These are phyloP conservation scores for Saccopteryx leptura DNA, from an alignment of 2,113 vertebrate species.

Conservation along the genomic window DNA sequence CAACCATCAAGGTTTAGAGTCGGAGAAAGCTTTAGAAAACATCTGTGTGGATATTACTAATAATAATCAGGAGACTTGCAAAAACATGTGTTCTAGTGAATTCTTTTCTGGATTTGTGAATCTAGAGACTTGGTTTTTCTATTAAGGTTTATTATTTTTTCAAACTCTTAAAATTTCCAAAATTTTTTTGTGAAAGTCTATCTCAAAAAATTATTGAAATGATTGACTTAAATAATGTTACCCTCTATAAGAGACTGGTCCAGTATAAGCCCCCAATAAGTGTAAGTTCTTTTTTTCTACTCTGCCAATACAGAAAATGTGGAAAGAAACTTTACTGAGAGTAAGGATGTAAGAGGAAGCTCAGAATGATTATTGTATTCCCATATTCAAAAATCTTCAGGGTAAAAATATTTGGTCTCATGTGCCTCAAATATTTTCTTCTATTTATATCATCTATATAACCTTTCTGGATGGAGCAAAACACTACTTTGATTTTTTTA, in stretches of 20 bases:
- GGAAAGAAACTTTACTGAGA: background rate
- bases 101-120: background rate
- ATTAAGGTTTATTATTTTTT: background rate
- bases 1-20: background rate
- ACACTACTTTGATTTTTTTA: background rate
- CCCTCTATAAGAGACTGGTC: background rate
- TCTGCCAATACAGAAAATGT: background rate
- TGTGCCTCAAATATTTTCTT: background rate
- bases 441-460: background rate
- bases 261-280: background rate
- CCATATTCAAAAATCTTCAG: background rate
- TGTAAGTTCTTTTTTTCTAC: background rate
- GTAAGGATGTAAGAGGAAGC: background rate
- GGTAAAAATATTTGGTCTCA: background rate
- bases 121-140: background rate
- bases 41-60: background rate
- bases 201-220: background rate
- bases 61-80: background rate
- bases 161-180: background rate
- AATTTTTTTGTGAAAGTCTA: constrained; percentile 28
- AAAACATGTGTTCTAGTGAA: background rate
- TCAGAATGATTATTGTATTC: background rate
- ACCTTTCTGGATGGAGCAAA: background rate
- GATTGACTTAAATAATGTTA: background rate
- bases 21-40: background rate